A percentile compares a stretch with the other conserved stretches of the same genome.
Conservation (phyloP, 2,888 invertebrate species). For the Ernsta delagoae region DNA sequence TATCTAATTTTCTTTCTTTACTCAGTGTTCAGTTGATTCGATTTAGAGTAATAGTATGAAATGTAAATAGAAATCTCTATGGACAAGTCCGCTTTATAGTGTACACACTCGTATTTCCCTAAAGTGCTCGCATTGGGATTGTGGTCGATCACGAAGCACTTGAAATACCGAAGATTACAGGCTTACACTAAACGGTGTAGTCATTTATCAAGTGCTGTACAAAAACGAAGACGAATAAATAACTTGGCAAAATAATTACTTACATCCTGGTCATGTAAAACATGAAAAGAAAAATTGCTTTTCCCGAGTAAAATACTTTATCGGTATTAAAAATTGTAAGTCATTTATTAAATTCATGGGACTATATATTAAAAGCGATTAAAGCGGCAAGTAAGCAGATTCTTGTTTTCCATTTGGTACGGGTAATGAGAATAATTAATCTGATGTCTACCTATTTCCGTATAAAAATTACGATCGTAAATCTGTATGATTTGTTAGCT, state of each 20-base stretch:
- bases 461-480: conserved; percentile 2
- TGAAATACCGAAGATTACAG: neutral
- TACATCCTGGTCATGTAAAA: neutral
- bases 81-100: no score
- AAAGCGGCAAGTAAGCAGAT: neutral
- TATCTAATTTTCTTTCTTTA: no score
- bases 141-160: neutral
- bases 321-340: conserved; percentile 8
- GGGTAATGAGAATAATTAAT: conserved; percentile 1
- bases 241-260: no score
- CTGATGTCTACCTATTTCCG: neutral
- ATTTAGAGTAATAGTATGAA: no score
- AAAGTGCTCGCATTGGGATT: conserved; percentile 4
- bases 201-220: neutral
- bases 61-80: no score
- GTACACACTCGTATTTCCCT: neutral
- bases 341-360: conserved; percentile 1
- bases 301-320: neutral
- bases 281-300: neutral
- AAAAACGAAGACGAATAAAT: neutral
- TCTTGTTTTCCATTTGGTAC: conserved; percentile 2
- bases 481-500: neutral
- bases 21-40: no score
- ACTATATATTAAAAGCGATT: conserved; percentile 5
- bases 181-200: neutral